Conservation (phyloP, 2,888 invertebrate genomes). For the Oxytorus armatus region DNA sequence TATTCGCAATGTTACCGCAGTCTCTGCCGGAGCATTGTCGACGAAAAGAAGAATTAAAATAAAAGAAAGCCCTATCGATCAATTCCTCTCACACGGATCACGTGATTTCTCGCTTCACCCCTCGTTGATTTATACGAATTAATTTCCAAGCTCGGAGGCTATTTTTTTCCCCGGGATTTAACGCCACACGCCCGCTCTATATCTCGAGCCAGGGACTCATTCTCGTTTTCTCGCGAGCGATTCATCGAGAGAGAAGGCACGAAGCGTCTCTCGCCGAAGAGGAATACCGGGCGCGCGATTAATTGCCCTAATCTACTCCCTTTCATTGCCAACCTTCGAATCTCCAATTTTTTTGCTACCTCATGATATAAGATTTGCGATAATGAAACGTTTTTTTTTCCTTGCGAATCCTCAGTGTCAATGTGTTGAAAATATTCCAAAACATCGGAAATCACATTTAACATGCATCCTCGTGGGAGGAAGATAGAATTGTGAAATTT, state of each 20-base stretch:
- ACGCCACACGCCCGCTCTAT: conserved; percentile 61
- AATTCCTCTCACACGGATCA: conserved; percentile 14
- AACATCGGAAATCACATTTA: no score
- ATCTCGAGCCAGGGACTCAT: conserved; percentile 59
- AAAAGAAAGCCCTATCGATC: conserved; percentile 2
- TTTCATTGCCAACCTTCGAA: conserved; percentile 70
- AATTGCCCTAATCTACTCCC: conserved; percentile 73
- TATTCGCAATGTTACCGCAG: neutral
- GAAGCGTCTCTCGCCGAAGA: conserved; percentile 41
- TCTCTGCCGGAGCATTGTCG: neutral
- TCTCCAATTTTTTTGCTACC: conserved; percentile 68
- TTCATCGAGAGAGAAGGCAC: conserved; percentile 7
- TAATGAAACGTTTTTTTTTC: neutral
- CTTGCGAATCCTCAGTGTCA: neutral
- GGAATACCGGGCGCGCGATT: conserved; percentile 70
- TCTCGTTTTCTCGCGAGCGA: conserved; percentile 32
- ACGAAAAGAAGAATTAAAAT: neutral
- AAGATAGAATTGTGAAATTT: no score
- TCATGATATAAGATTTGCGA: neutral
- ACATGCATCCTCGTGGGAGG: no score
- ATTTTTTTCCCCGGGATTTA: conserved; percentile 65
- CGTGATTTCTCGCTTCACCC: conserved; percentile 36
- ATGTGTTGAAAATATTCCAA: neutral
- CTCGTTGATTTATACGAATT: conserved; percentile 73
- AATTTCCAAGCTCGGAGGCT: conserved; percentile 68